A percentile compares a stretch with the other conserved stretches of the same genome.
These are phyloP conservation scores for Troides aeacus DNA, from an alignment of 2,888 invertebrate species.

Conservation along the genomic window DNA sequence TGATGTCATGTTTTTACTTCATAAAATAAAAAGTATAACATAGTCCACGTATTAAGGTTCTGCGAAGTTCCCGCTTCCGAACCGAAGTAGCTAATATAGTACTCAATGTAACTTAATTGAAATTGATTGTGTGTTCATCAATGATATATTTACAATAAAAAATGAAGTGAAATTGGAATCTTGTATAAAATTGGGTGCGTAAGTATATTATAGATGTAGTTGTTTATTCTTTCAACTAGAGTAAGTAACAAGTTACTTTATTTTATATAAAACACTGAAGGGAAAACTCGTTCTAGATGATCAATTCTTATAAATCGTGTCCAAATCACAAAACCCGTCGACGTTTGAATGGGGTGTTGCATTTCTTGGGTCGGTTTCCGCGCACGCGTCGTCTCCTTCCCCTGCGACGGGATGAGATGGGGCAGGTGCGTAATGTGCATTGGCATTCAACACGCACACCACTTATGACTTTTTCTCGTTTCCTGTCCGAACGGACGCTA, in stretches of 20 bases:
- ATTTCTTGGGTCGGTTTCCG: conserved; percentile 39
- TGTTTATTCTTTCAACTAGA: too few relatives aligned
- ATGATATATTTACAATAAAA: too few relatives aligned
- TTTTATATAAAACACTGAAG: background rate
- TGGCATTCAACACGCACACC: conserved; percentile 43
- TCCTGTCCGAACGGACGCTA: conserved; percentile 39
- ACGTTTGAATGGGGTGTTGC: conserved; percentile 6
- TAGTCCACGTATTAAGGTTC: too few relatives aligned
- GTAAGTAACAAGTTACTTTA: background rate
- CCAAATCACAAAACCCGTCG: background rate
- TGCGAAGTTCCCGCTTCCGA: background rate
- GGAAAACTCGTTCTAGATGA: background rate
- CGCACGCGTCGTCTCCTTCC: conserved; percentile 36
- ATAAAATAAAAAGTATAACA: too few relatives aligned
- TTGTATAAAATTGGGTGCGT: too few relatives aligned
- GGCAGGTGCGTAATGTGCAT: conserved; percentile 42
- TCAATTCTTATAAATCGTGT: conserved; percentile 2
- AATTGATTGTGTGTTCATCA: too few relatives aligned
- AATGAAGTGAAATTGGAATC: too few relatives aligned
- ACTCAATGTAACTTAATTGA: background rate
- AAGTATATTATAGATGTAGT: too few relatives aligned
- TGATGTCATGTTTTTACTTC: too few relatives aligned
- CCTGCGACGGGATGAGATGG: conserved; percentile 41
- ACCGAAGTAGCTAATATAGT: background rate
- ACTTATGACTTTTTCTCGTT: conserved; percentile 44